phyloP scores from a whole-genome alignment of 2,797 vertebrate genomes.

The Chaenodraco wilsoni region DNA sequence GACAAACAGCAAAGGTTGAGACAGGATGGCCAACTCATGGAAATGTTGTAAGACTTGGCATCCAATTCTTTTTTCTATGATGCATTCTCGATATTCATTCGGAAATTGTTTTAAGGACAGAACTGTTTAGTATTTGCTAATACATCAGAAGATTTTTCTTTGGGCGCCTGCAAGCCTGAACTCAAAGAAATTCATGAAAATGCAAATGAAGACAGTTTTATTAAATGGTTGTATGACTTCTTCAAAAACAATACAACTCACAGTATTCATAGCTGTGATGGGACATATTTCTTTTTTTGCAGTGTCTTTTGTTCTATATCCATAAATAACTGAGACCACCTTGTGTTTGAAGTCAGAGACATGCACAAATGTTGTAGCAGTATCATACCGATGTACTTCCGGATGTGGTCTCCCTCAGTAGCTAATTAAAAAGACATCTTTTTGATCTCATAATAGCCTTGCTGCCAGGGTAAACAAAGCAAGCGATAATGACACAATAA shows the following conservation, averaged over 20 bases:
- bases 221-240: constrained; percentile 42
- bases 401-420: constrained; percentile 73
- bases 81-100: constrained; percentile 11
- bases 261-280: constrained; percentile 43
- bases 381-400: constrained; percentile 66
- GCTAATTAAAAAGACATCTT: constrained; percentile 79
- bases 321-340: constrained; percentile 72
- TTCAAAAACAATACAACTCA: constrained; percentile 55
- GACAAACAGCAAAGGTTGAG: background rate
- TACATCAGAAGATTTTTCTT: constrained; percentile 19
- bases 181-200: constrained; percentile 12
- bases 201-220: constrained; percentile 37
- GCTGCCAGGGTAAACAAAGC: constrained; percentile 76
- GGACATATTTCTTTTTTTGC: constrained; percentile 55
- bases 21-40: background rate
- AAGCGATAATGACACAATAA: constrained; percentile 77
- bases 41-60: background rate
- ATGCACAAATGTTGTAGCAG: constrained; percentile 56
- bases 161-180: background rate
- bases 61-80: background rate
- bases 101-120: constrained; percentile 16
- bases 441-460: constrained; percentile 80
- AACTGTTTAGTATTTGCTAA: constrained; percentile 14
- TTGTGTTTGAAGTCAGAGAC: constrained; percentile 69
- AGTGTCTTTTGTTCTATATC: constrained; percentile 65